Conservation (phyloP, 2,888 invertebrate species). For the Xylota sylvarum region DNA sequence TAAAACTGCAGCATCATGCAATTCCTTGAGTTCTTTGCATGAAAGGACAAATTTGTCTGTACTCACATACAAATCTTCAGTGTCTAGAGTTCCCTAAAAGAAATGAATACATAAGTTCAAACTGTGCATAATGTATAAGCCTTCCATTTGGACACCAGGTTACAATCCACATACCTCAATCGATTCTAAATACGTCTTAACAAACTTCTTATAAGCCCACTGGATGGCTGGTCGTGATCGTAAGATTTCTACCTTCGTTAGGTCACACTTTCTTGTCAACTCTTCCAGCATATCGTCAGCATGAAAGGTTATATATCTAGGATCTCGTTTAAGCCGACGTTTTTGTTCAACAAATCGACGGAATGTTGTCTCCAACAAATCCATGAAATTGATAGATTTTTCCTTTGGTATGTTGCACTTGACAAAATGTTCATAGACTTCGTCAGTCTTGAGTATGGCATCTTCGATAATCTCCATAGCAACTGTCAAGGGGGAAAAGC, state of each 20-base stretch:
- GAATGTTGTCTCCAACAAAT: slow-evolving; percentile 82
- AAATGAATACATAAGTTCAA: neutral
- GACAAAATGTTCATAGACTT: slow-evolving; percentile 81
- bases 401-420: slow-evolving; percentile 81
- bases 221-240: slow-evolving; percentile 81
- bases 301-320: slow-evolving; percentile 78
- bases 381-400: slow-evolving; percentile 80
- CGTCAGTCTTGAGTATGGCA: slow-evolving; percentile 81
- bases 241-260: slow-evolving; percentile 81
- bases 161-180: slow-evolving; percentile 77
- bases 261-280: slow-evolving; percentile 81
- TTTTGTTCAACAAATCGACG: slow-evolving; percentile 79
- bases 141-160: too few species aligned
- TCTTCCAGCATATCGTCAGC: slow-evolving; percentile 82
- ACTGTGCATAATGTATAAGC: too few species aligned
- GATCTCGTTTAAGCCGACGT: slow-evolving; percentile 45
- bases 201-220: slow-evolving; percentile 82
- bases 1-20: slow-evolving; percentile 43
- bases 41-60: slow-evolving; percentile 41
- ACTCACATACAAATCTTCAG: slow-evolving; percentile 78
- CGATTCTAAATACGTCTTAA: slow-evolving; percentile 81
- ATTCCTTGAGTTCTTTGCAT: slow-evolving; percentile 16
- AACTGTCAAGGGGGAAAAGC: slow-evolving; percentile 76
- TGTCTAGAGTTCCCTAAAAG: slow-evolving; percentile 80
- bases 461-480: slow-evolving; percentile 81